Evolutionary conservation across 2,113 vertebrate genomes (phyloP), one percentile per base, ranked within the genome.

Genomic region (Channa argus): DNA sequence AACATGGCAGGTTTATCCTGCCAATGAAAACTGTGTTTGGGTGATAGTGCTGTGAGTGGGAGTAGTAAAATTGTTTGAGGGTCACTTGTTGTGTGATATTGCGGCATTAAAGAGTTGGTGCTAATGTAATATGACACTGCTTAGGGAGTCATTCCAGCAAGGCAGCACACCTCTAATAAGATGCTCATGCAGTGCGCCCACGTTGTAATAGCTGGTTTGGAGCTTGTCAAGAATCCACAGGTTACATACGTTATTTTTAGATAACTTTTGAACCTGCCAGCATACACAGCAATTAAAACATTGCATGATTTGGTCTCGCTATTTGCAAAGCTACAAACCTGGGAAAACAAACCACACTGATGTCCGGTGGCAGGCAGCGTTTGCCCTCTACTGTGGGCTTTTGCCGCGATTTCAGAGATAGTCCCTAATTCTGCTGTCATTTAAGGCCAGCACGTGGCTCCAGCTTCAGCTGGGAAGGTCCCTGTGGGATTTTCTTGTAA

Each of bases 91-190:
- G 76, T 84, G 79, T 83, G 75, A 87, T 82, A 75, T 67, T 75
- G 62, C 54, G 1, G 79, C 79, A 74, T 82, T 81, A 83, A 81
- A 82, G 86, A 84, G 66, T 44, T 43, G 70, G 6, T 66, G 79
- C 84, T 91, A 91, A 88, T 87, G 86, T 13, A 78, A 88, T 89
- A 52, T 64, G 77, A 84, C 74, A 71, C 86, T 84, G 75, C 72
- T 92, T 85, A 80, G 83, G 74, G 81, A 80, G 85, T 86, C 69
- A 56, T 78, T 91, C 41, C 75, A 67, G 58, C 33, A 36, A 87
- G 83, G 77, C 66, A 61, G 77, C 55, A 34, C 52, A 79, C 61
- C 77, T 71, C 80, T 90, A 90, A 90, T 80, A 83, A 89, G 81
- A 83, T 8, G 55, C 77, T 84, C 82, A 71, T 72, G 70, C 79